Base-by-base conservation (phyloP, 1,140 invertebrate species). In the Nephila pilipes region DNA sequence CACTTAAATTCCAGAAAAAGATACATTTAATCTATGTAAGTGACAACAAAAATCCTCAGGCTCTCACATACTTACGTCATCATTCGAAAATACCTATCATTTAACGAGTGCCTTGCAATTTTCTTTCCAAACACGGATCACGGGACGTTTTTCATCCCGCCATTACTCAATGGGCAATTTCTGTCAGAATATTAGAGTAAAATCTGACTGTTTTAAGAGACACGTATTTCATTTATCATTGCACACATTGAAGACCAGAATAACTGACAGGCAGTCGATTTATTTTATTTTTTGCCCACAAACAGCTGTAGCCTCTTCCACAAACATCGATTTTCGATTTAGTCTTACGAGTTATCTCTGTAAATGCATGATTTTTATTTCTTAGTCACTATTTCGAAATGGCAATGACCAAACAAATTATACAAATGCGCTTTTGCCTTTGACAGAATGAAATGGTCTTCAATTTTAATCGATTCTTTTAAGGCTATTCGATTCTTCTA, bases 211-310 rank as follows among this genome's bases (percentile, higher is more conserved):
- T 25, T n/a, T 12, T 0, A 12, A 69, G 29, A 29, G 58, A 29
- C 65, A 75, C 29, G 29, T 29, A 75, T 75, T 69, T 75, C 65
- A 60, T 60, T 22, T 60, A 60, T 60, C 58, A 60, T 60, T 60
- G 58, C 58, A 75, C 29, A 29, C 65, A 1, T 2, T 16, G 29
- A 0, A 16, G 65, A 36, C 65, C 65, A 16, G 65, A 75, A 75
- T 36, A 36, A 75, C 65, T 75, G 65, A 75, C 65, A 75, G 65
- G 32, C 58, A 60, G 18, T 60, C 65, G 65, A 75, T 75, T 75
- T 18, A 29, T 75, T 29, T 29, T 75, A 75, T 75, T 75, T 29
- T 25, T 16, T 75, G 8, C 16, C 29, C 65, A 25, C 65, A 36
- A 75, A 36, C 65, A 75, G 25, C 25, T 75, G 65, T 18, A 36